Evolutionary conservation across 2,797 vertebrate genomes (phyloP).

Genomic region (Capromys pilorides): DNA sequence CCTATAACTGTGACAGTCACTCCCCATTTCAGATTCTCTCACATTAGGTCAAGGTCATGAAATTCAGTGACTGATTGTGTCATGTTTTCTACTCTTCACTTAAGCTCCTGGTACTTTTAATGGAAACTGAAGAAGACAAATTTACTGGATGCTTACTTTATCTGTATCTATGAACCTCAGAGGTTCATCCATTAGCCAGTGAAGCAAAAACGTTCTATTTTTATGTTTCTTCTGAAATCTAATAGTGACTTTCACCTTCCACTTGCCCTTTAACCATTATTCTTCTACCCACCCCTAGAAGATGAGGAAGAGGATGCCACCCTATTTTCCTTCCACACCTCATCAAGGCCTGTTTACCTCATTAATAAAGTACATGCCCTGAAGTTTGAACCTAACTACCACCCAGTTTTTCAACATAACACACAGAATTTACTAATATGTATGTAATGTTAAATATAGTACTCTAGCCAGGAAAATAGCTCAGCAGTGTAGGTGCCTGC

Average conservation of each 20-base stretch:
- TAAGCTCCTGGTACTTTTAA: not conserved
- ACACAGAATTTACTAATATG: not conserved
- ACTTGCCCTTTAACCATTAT: not conserved
- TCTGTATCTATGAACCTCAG: not conserved
- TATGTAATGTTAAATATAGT: not conserved
- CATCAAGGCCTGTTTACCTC: not conserved
- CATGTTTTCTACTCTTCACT: not conserved
- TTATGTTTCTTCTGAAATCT: slow-evolving; percentile 12
- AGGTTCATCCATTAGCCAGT: not conserved
- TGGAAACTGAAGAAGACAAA: not conserved
- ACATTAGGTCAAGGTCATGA: not conserved
- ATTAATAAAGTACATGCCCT: not conserved
- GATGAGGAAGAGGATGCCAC: not conserved
- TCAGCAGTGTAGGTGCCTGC: too few species aligned
- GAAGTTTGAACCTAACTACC: not conserved
- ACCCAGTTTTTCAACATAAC: not conserved
- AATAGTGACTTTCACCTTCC: not conserved
- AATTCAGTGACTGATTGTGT: not conserved
- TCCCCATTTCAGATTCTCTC: not conserved
- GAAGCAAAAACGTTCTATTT: not conserved
- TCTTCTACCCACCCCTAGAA: not conserved
- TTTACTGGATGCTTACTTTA: not conserved
- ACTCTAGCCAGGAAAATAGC: too few species aligned
- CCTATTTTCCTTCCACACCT: not conserved
- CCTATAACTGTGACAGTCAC: not conserved